Base-by-base conservation (phyloP, 2,113 vertebrate species). In the Mugil cephalus region DNA sequence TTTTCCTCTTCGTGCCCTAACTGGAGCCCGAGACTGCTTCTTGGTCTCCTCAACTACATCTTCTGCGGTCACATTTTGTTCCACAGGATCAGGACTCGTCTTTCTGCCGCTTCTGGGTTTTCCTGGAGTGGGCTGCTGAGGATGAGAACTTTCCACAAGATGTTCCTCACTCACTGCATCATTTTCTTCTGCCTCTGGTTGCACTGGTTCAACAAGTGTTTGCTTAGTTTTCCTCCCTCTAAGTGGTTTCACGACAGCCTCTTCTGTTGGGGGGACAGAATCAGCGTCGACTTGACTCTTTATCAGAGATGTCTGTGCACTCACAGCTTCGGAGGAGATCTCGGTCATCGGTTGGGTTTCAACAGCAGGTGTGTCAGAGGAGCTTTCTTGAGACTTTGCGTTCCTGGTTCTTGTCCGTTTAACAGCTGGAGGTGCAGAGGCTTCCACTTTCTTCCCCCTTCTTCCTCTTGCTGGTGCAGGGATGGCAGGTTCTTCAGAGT, bases 191-290 rank as follows among this genome's bases (percentile, higher is more conserved):
- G 53, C 43, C 34, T 68, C 52, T 15, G 67, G 39, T 1, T 77
- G 60, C 53, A 43, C 17, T 19, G 61, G 64, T 24, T 63, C 66
- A 21, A 18, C 63, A 8, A 47, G 50, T 40, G 39, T 38, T 24
- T 6, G 58, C 58, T 88, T 90, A 30, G 54, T 4, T 63, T 73
- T 92, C 58, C 77, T 88, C 17, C 86, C 91, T 54, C 86, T 80
- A n/a, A 19, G 30, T 0, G 74, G 35, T 69, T 86, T 93, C 8
- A 47, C 7, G 0, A 40, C 43, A 56, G 66, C 61, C 51, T 77
- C 60, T 34, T 83, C 58, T 30, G 56, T 13, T 1, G 52, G 48
- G 4, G 52, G 17, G 8, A 51, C 14, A 52, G 58, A 12, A 1
- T 56, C 36, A 1, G 21, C 24, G 24, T 70, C 56, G 8, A 67